Evolutionary conservation across 2,113 vertebrate genomes (phyloP), one percentile per base, ranked within the genome.

Genomic region (Oxygymnocypris stewartii): DNA sequence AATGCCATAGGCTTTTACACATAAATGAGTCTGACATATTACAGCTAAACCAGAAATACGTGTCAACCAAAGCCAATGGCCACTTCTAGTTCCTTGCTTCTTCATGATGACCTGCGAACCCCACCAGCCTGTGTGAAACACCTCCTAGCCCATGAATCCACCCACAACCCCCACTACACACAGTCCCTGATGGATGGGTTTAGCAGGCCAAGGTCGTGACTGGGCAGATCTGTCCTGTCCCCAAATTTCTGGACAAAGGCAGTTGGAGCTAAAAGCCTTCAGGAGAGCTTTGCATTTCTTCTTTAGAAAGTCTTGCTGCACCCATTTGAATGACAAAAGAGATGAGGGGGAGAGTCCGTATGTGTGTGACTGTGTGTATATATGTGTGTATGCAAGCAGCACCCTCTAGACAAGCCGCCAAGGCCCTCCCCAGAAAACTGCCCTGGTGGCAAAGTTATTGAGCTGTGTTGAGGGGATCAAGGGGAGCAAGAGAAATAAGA

Each of bases 311-410:
- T 81, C 65, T 78, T 85, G 89, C 86, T 89, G 91, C 89, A 89
- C 87, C 81, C 87, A 94, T 94, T 95, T 94, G 90, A 95, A 95
- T 95, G 90, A 94, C 94, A 95, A 94, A 94, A 90, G 90, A 84
- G 87, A 20, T 25, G 84, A 73, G 86, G 63, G 85, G 25, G 84
- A 44, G 71, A 61, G 83, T 37, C 23, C 86, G 85, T 87, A 88
- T 90, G 87, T 89, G 90, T 87, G 79, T 73, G 82, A 61, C 59
- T 77, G 84, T 87, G 86, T 82, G 86, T 82, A 31, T 76, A 85
- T 75, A 84, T 88, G 87, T 82, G 90, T 88, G 85, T 84, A 83
- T 71, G 74, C 71, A 86, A 71, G 88, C 63, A 86, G 86, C 88
- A 85, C 82, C 89, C 83, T 84, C 88, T 88, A 74, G 81, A 79